A percentile compares a stretch with the other conserved stretches of the same genome.
These are phyloP conservation scores for Campylomormyrus numenius DNA, from an alignment of 2,113 vertebrate species.

Conservation along the genomic window DNA sequence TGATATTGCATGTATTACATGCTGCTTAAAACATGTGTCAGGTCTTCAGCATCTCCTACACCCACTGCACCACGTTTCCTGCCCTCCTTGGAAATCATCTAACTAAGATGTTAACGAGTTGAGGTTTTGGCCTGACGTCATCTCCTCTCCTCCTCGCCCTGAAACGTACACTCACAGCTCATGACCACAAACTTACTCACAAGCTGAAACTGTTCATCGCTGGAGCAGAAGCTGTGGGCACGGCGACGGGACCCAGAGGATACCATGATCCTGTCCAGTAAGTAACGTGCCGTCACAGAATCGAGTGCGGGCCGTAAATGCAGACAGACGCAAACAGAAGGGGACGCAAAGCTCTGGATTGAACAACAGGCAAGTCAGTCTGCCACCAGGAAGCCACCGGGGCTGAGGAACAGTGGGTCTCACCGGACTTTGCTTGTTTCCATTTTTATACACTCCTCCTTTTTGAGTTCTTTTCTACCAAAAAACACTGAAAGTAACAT, in stretches of 20 bases:
- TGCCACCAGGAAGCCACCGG: neutral
- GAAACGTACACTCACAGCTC: neutral
- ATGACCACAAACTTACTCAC: conserved; percentile 15
- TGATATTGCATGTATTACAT: neutral
- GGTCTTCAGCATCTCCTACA: neutral
- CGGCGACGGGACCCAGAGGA: neutral
- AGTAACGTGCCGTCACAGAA: neutral
- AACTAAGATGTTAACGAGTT: neutral
- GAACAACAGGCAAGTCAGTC: neutral
- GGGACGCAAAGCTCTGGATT: neutral
- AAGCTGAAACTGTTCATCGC: neutral
- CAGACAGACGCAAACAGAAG: neutral
- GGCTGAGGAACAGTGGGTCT: neutral
- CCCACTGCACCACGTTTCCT: neutral
- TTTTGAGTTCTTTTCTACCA: neutral
- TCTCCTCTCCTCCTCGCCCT: neutral
- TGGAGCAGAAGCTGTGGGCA: neutral
- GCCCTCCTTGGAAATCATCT: neutral
- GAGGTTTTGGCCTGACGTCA: conserved; percentile 12
- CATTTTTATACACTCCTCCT: neutral
- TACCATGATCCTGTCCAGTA: conserved; percentile 23
- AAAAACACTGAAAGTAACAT: neutral
- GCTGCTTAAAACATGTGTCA: neutral
- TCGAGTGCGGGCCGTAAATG: too few species aligned
- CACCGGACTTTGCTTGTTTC: neutral